Percentiles rank a stretch among this genome's conserved stretches.
phyloP scores from a whole-genome alignment of 2,888 invertebrate species.

The Hedychridium roseum region DNA sequence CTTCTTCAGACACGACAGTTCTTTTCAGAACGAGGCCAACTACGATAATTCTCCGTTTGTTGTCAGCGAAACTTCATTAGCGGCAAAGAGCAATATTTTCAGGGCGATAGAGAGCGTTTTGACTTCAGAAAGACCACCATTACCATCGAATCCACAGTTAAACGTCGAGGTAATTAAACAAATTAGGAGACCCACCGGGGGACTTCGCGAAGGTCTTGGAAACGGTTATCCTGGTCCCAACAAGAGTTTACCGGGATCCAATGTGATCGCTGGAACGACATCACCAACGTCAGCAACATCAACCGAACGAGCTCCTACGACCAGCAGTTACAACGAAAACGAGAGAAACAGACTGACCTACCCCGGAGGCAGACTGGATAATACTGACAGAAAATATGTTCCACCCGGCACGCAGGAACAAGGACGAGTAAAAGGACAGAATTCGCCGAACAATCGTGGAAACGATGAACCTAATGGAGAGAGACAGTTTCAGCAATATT shows the following conservation, averaged over 20 bases:
- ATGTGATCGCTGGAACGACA: slow-evolving; percentile 25
- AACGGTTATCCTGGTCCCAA: slow-evolving; percentile 40
- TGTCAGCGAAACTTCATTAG: not conserved
- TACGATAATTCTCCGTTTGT: not conserved
- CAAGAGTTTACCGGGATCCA: slow-evolving; percentile 35
- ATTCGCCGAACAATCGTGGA: too few species aligned
- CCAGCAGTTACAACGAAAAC: too few species aligned
- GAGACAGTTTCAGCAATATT: too few species aligned
- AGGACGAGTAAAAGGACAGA: too few species aligned
- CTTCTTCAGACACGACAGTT: not conserved
- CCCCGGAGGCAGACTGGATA: too few species aligned
- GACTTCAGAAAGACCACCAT: slow-evolving; percentile 10
- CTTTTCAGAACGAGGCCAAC: not conserved
- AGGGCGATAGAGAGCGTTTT: not conserved
- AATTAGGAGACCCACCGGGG: slow-evolving; percentile 30
- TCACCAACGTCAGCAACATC: not conserved
- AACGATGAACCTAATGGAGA: too few species aligned
- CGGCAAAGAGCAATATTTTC: not conserved
- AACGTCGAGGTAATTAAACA: not conserved
- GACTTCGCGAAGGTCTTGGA: slow-evolving; percentile 35
- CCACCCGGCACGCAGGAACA: too few species aligned
- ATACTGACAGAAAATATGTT: too few species aligned
- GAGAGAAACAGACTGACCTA: too few species aligned
- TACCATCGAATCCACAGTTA: not conserved
- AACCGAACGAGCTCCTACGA: too few species aligned